Conservation (phyloP, 30 jellyfish, hydroid and myxozoan species). For the Aurelia aurita region DNA sequence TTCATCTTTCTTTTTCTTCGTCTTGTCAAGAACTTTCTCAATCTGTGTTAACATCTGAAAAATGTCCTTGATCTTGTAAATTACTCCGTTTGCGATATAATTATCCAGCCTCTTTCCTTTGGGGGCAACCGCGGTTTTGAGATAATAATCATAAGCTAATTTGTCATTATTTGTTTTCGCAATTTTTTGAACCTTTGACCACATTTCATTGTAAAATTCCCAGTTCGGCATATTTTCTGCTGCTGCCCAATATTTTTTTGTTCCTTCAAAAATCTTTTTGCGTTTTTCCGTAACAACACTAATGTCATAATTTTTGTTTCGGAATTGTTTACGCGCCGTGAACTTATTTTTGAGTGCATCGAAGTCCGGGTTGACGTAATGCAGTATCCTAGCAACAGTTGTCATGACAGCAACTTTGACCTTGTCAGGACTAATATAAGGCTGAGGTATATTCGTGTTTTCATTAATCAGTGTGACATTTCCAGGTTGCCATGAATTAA, state of each 20-base stretch:
- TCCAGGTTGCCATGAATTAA: conserved; percentile 61
- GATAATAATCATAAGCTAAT: conserved; percentile 23
- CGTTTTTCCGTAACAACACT: conserved; percentile 9
- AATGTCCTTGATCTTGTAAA: conserved; percentile 39
- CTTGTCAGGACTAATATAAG: conserved; percentile 47
- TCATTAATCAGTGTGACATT: conserved; percentile 46
- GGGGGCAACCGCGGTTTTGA: conserved; percentile 42
- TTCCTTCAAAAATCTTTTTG: conserved; percentile 4
- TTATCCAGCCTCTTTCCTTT: conserved; percentile 26
- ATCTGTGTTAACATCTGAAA: conserved; percentile 34
- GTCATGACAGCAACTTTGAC: conserved; percentile 45
- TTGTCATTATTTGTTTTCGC: conserved; percentile 7
- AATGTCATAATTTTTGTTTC: conserved; percentile 33
- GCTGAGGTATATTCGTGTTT: conserved; percentile 9
- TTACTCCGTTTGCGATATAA: conserved; percentile 18
- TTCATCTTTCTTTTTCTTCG: conserved; percentile 11
- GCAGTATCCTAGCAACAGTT: conserved; percentile 46
- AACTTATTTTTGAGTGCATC: conserved; percentile 59
- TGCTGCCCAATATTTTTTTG: conserved; percentile 29
- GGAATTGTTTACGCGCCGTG: conserved; percentile 34
- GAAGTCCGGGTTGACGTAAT: conserved; percentile 67
- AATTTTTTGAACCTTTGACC: conserved; percentile 41
- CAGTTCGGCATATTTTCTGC: conserved; percentile 56
- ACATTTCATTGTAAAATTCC: conserved; percentile 52
- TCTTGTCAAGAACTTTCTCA: conserved; percentile 17